Conservation (phyloP, 1,140 invertebrate genomes). For the Papilio xuthus region DNA sequence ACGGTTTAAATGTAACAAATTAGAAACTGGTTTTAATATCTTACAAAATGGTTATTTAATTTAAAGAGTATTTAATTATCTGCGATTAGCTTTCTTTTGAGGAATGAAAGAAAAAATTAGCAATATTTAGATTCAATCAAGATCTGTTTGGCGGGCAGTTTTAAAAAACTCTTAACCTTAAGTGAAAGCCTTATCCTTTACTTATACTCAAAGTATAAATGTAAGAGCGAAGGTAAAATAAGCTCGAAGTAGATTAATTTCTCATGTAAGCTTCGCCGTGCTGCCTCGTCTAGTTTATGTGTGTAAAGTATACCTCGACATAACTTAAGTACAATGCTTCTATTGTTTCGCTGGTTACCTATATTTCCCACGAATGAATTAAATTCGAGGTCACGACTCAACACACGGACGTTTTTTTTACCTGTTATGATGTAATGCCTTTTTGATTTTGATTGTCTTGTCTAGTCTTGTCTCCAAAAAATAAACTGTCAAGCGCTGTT, state of each 20-base stretch:
- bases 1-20: neutral
- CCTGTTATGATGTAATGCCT: slow-evolving; percentile 68
- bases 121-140: no score
- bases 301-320: neutral
- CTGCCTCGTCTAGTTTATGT: neutral
- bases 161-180: neutral
- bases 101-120: neutral
- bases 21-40: neutral
- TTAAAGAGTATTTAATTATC: neutral
- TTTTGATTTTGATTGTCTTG: slow-evolving; percentile 7
- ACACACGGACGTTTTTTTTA: slow-evolving; percentile 58
- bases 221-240: no score
- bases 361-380: slow-evolving; percentile 72
- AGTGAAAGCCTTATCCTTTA: no score
- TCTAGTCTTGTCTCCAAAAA: neutral
- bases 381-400: slow-evolving; percentile 71
- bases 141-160: neutral
- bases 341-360: slow-evolving; percentile 15
- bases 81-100: neutral
- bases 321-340: slow-evolving; percentile 6
- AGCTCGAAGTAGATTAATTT: no score
- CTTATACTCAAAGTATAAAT: neutral
- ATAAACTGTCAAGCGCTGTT: neutral
- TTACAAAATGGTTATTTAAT: neutral
- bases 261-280: neutral